phyloP scores from a whole-genome alignment of 2,113 vertebrate genomes.

The Boleophthalmus pectinirostris region DNA sequence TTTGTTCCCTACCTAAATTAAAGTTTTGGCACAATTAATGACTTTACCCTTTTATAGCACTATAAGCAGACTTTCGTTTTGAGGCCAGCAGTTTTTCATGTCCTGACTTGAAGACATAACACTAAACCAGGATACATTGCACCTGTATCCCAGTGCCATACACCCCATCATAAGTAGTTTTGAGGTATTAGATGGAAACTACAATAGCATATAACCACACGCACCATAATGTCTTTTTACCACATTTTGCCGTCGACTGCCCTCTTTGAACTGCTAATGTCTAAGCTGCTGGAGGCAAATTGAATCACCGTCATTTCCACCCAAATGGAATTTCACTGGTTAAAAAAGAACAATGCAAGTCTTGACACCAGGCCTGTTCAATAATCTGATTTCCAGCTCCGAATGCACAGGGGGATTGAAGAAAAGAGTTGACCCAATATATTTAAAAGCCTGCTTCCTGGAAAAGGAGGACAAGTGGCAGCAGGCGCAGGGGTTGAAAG shows the following conservation, averaged over 20 bases:
- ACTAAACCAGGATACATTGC: constrained; percentile 42
- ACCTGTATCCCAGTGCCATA: constrained; percentile 45
- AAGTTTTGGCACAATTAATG: neutral
- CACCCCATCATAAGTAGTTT: constrained; percentile 58
- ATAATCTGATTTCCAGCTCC: constrained; percentile 81
- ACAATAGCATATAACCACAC: constrained; percentile 57
- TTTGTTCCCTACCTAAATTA: neutral
- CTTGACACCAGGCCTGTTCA: constrained; percentile 75
- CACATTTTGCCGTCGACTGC: constrained; percentile 65
- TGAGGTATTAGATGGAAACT: constrained; percentile 60
- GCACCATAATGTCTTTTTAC: constrained; percentile 68
- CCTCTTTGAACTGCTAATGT: constrained; percentile 75
- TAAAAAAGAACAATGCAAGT: constrained; percentile 79
- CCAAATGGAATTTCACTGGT: constrained; percentile 78
- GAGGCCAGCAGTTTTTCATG: neutral
- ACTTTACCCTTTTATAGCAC: neutral
- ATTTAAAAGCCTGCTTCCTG: constrained; percentile 82
- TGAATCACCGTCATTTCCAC: constrained; percentile 80
- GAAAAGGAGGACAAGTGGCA: constrained; percentile 78
- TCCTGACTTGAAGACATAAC: constrained; percentile 4
- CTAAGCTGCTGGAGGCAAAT: constrained; percentile 75
- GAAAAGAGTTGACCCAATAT: constrained; percentile 81
- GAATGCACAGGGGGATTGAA: constrained; percentile 74
- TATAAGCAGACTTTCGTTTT: neutral
- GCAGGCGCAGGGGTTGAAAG: constrained; percentile 77